Percentiles rank a stretch among this genome's conserved stretches.
Evolutionary conservation across 2,797 vertebrate species (phyloP).

Genomic region (Muscicapa striata): DNA sequence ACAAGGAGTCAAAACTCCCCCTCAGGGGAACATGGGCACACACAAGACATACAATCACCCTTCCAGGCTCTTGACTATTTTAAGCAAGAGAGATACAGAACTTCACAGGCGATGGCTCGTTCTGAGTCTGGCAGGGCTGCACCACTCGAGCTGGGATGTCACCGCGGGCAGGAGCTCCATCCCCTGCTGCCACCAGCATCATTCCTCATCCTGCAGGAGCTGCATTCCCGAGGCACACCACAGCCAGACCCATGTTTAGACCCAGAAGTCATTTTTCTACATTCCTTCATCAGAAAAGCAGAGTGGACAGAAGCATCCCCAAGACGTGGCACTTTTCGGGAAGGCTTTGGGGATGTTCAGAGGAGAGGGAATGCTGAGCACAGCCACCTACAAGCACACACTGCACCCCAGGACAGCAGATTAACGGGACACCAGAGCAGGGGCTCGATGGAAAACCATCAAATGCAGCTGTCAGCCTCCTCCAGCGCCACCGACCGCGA

Average conservation of each 20-base stretch:
- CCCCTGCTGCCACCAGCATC: not conserved
- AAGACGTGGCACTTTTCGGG: accelerated
- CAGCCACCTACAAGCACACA: not conserved
- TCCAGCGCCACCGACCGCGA: not conserved
- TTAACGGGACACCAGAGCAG: accelerated
- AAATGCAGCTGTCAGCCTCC: not conserved
- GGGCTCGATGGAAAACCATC: not conserved
- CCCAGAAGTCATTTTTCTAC: not conserved
- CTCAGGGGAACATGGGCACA: not conserved
- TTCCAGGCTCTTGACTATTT: slow-evolving; percentile 16
- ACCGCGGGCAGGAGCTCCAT: accelerated
- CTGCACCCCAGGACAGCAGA: not conserved
- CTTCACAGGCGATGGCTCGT: not conserved
- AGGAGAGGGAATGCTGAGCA: not conserved
- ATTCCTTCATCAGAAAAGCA: not conserved
- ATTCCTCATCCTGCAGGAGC: accelerated
- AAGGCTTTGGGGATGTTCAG: not conserved
- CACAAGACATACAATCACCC: not conserved
- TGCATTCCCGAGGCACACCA: accelerated
- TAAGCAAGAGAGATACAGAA: not conserved
- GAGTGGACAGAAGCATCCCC: not conserved
- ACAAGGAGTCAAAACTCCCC: not conserved
- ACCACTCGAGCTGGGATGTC: not conserved
- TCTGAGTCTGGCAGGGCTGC: not conserved
- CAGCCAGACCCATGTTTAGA: not conserved